phyloP scores from a whole-genome alignment of 1,140 invertebrate genomes.

The Temnothorax nylanderi region DNA sequence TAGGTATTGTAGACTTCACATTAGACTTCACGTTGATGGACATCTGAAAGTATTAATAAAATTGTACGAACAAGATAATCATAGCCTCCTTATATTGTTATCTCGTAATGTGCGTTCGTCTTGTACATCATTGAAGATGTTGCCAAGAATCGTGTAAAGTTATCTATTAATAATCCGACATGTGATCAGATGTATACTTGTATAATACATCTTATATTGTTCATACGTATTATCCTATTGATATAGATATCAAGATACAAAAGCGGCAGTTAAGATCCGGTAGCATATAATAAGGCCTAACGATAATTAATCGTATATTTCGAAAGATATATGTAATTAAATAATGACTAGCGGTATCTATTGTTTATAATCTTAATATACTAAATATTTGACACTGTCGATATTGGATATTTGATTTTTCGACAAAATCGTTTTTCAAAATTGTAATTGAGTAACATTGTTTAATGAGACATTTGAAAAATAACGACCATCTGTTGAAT shows the following conservation, averaged over 20 bases:
- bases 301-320: not conserved
- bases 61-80: slow-evolving; percentile 47
- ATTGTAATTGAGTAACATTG: not conserved
- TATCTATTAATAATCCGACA: slow-evolving; percentile 24
- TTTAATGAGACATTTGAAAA: not conserved
- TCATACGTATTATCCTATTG: not conserved
- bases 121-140: not conserved
- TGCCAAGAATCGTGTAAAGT: slow-evolving; percentile 27
- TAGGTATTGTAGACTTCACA: not conserved
- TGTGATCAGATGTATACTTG: not conserved
- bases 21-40: slow-evolving; percentile 4
- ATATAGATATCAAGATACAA: not conserved
- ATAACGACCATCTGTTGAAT: slow-evolving; percentile 11
- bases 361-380: not conserved
- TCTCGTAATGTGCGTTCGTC: not conserved
- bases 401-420: not conserved
- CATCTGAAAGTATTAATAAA: slow-evolving; percentile 22
- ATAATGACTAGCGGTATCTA: not conserved
- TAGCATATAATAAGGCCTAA: not conserved
- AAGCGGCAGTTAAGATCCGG: not conserved
- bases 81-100: slow-evolving; percentile 22
- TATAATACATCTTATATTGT: slow-evolving; percentile 16
- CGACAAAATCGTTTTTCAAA: not conserved
- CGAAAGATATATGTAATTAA: not conserved
- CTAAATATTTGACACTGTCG: not conserved